A percentile compares a stretch with the other conserved stretches of the same genome.
phyloP scores from a whole-genome alignment of 1,140 invertebrate species.

The Planococcus citri region DNA sequence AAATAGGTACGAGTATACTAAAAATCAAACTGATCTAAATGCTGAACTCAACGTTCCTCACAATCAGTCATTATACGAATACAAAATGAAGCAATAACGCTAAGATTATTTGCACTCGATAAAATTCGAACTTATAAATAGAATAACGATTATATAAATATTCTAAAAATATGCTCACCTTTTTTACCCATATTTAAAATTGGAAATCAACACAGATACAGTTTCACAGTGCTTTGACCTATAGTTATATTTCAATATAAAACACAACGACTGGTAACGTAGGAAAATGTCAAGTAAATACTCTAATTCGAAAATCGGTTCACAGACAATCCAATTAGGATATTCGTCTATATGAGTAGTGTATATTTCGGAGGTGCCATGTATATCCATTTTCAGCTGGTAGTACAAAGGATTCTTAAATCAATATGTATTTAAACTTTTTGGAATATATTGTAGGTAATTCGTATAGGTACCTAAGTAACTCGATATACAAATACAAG shows the following conservation, averaged over 20 bases:
- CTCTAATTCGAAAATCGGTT: background rate
- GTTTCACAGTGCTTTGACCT: background rate
- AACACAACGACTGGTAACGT: background rate
- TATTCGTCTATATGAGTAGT: background rate
- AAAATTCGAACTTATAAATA: too few species aligned
- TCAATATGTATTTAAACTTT: too few species aligned
- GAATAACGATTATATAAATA: too few species aligned
- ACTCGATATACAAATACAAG: too few species aligned
- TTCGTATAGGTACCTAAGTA: too few species aligned
- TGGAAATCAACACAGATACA: background rate
- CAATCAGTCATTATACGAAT: too few species aligned
- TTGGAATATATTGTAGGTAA: too few species aligned
- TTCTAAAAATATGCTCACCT: background rate
- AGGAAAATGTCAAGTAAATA: background rate
- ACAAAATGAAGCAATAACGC: too few species aligned
- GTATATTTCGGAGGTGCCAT: conserved; percentile 6
- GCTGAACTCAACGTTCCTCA: too few species aligned
- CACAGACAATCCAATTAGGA: background rate
- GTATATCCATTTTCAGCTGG: background rate
- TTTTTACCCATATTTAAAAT: background rate
- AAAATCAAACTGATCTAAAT: too few species aligned
- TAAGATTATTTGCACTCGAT: too few species aligned
- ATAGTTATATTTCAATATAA: background rate
- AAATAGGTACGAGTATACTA: too few species aligned
- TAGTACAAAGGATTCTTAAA: background rate